Base-by-base conservation (phyloP, 1,140 invertebrate species). In the Scaptomyza hsui region DNA sequence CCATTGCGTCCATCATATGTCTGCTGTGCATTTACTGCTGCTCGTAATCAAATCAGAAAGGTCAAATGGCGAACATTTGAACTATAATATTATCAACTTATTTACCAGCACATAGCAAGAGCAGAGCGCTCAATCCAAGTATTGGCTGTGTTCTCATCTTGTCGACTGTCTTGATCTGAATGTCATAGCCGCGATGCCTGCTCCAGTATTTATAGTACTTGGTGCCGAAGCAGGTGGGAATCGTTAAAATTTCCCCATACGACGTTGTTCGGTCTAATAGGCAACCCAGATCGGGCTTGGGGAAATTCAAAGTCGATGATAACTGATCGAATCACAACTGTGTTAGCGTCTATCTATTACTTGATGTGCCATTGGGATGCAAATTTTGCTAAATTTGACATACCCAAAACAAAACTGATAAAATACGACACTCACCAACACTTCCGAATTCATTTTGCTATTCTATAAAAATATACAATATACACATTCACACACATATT, bases 1-100 rank as follows among this genome's bases (percentile, higher is more conserved):
- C 72, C 77, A 41, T 75, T 15, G 37, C 77, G 76, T 2, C 77
- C 77, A 41, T 79, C 67, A n/a, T 80, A 80, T 2, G 65, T 80
- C 0, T 75, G 18, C 26, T 75, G 71, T 10, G 78, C 52, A 21
- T 60, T 41, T 0, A 57, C 74, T 24, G 13, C 74, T 75, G 9
- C 2, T 12, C 1, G 4, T 19, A n/a, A 44, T 19, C 16, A 1
- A 9, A 42, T 4, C 1, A 39, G 2, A 42, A 1, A 44, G 10
- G 18, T 44, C 10, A 44, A 21, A 18, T 35, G 16, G 29, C 6
- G 13, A 19, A 51, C 10, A 13, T 32, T 51, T 5, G 15, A 35
- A 18, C 10, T 6, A 26, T 21, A 3, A 26, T 21, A 15, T 21
- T 15, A 10, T 41, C 3, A 9, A 5, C 26, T 21, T 5, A 26